Evolutionary conservation across 2,113 vertebrate species (phyloP).

Genomic region (Corvus cornix): DNA sequence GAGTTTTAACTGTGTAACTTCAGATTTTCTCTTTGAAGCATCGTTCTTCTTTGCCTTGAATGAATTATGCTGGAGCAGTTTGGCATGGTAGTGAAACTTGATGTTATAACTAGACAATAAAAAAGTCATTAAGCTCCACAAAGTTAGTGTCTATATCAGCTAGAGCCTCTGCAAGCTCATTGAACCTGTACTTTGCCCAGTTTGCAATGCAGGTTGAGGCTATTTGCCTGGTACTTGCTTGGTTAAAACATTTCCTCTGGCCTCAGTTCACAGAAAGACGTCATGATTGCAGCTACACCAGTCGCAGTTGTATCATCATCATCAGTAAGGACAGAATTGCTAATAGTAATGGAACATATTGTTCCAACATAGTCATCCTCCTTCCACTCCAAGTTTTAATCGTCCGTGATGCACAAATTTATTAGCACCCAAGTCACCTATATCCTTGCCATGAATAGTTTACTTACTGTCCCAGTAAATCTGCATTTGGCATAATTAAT

Average conservation of each 20-base stretch:
- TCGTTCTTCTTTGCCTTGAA: neutral
- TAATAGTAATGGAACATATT: neutral
- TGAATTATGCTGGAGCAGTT: neutral
- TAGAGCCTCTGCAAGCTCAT: neutral
- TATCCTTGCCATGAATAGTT: neutral
- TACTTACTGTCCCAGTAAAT: neutral
- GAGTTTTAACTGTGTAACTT: neutral
- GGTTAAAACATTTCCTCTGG: neutral
- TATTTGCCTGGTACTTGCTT: neutral
- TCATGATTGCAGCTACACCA: neutral
- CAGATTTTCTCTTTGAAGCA: neutral
- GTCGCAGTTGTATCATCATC: neutral
- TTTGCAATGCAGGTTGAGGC: neutral
- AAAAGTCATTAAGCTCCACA: neutral
- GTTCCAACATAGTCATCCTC: neutral
- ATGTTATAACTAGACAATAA: neutral
- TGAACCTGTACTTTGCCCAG: neutral
- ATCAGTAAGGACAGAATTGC: neutral
- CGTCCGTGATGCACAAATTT: neutral
- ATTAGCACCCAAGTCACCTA: neutral
- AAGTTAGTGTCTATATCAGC: neutral
- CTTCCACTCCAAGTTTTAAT: neutral
- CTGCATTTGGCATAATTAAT: neutral
- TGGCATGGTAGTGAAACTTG: neutral
- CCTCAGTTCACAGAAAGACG: neutral